Evolutionary conservation across 2,888 invertebrate species (phyloP).

Genomic region (Chrysolina haemoptera): DNA sequence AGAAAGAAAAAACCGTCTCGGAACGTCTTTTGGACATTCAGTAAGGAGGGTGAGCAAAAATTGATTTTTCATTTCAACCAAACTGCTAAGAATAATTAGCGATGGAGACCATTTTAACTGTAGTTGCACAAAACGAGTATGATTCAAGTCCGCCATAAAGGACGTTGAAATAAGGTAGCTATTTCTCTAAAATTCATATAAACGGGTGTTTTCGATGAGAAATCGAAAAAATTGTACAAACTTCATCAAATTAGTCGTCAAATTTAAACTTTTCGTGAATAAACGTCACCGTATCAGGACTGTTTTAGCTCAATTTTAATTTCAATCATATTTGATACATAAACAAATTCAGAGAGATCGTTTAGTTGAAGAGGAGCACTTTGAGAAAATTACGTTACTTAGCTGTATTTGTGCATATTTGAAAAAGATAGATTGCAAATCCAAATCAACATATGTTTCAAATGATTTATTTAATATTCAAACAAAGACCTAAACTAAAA

Average conservation of each 20-base stretch:
- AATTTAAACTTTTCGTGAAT: background rate
- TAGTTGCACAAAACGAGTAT: constrained; percentile 39
- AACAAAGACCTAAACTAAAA: too few relatives aligned
- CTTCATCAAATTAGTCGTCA: background rate
- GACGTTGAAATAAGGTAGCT: constrained; percentile 56
- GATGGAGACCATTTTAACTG: constrained; percentile 59
- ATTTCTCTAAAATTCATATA: constrained; percentile 32
- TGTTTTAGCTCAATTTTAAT: too few relatives aligned
- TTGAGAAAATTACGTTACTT: too few relatives aligned
- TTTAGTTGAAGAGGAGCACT: too few relatives aligned
- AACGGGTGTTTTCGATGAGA: background rate
- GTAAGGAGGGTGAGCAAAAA: constrained; percentile 24
- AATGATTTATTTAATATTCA: too few relatives aligned
- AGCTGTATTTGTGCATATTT: too few relatives aligned
- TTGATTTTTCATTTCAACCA: background rate
- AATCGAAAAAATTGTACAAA: background rate
- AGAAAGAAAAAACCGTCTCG: background rate
- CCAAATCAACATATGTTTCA: too few relatives aligned
- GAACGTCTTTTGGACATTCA: constrained; percentile 12
- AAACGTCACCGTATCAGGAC: too few relatives aligned
- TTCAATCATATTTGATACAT: too few relatives aligned
- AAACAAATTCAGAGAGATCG: too few relatives aligned
- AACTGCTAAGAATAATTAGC: constrained; percentile 54
- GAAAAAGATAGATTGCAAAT: too few relatives aligned
- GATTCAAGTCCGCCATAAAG: constrained; percentile 52